A percentile compares a stretch with the other conserved stretches of the same genome.
These are phyloP conservation scores for Hemaris fuciformis DNA, from an alignment of 2,888 invertebrate genomes.

Conservation along the genomic window DNA sequence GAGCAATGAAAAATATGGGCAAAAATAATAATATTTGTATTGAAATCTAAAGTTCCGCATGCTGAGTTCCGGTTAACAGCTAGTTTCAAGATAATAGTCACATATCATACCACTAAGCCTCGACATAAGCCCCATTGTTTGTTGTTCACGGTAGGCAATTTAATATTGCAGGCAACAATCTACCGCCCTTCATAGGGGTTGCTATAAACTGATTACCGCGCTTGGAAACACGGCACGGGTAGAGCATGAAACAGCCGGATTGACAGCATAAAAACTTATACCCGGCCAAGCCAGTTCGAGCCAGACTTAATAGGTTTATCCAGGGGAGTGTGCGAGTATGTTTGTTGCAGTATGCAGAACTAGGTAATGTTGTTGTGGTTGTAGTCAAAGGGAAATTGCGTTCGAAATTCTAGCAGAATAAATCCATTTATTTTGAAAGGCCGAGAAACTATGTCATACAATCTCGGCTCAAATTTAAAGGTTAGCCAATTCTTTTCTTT, in stretches of 20 bases:
- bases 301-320: not conserved
- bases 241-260: slow-evolving; percentile 7
- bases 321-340: not conserved
- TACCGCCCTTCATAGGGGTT: slow-evolving; percentile 16
- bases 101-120: too few species aligned
- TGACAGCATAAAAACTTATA: slow-evolving; percentile 11
- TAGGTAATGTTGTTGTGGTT: not conserved
- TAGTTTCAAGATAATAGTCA: too few species aligned
- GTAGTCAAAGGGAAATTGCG: too few species aligned
- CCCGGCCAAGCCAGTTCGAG: not conserved
- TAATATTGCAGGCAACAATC: not conserved
- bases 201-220: slow-evolving; percentile 33
- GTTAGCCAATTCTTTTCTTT: too few species aligned
- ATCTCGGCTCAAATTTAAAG: too few species aligned
- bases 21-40: too few species aligned
- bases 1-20: too few species aligned
- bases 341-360: not conserved
- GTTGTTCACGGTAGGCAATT: not conserved
- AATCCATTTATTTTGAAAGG: too few species aligned
- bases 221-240: slow-evolving; percentile 20
- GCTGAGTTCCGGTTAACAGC: too few species aligned
- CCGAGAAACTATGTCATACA: too few species aligned
- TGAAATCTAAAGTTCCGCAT: too few species aligned
- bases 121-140: not conserved
- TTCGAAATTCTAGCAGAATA: too few species aligned